Percentiles rank a stretch among this genome's conserved stretches.
phyloP scores from a whole-genome alignment of 2,113 vertebrate genomes.

The Mormoops blainvillei region DNA sequence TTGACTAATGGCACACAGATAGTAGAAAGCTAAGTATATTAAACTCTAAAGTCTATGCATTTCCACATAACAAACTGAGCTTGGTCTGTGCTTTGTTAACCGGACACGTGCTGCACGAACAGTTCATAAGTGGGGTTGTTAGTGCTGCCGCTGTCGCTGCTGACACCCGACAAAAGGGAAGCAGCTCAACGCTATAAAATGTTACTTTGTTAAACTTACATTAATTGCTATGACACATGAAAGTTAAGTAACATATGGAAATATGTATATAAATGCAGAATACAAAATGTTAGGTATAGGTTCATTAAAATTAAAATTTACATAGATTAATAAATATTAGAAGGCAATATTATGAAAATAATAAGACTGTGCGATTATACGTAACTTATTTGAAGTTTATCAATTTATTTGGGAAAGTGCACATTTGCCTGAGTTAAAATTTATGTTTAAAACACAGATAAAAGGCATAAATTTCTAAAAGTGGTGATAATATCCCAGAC shows the following conservation, averaged over 20 bases:
- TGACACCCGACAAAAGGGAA: neutral
- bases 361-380: neutral
- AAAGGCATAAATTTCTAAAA: neutral
- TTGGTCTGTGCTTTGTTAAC: neutral
- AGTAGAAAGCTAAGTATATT: neutral
- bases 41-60: neutral
- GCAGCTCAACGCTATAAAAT: neutral
- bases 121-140: neutral
- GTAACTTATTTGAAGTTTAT: neutral
- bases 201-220: neutral
- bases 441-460: neutral
- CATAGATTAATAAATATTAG: neutral
- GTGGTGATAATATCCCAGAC: neutral
- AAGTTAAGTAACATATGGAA: neutral
- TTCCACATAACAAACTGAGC: neutral
- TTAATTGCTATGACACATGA: neutral
- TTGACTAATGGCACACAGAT: neutral
- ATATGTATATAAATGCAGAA: neutral
- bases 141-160: neutral
- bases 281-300: neutral
- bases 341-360: neutral
- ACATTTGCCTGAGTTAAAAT: neutral
- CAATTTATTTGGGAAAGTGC: neutral
- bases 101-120: neutral
- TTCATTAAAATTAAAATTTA: neutral